Evolutionary conservation across 2,797 vertebrate genomes (phyloP).

Genomic region (Dipus sagitta): DNA sequence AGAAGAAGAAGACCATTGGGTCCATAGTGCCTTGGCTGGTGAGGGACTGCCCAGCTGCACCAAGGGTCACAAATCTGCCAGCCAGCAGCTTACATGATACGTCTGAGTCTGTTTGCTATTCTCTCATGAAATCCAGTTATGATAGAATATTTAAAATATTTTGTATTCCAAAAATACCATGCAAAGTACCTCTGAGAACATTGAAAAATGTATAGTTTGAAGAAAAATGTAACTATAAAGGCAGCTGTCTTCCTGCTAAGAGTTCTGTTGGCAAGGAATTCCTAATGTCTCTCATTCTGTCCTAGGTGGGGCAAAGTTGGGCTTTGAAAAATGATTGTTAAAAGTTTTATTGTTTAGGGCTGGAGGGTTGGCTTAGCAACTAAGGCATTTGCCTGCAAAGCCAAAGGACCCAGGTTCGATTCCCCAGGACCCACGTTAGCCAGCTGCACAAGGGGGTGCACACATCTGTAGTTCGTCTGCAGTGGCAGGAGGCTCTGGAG

Average conservation of each 20-base stretch:
- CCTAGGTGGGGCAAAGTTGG: constrained; percentile 79
- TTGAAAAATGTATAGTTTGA: constrained; percentile 81
- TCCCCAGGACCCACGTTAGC: too few relatives aligned
- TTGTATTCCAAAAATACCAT: constrained; percentile 84
- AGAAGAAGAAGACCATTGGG: constrained; percentile 57
- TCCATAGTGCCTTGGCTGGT: constrained; percentile 80
- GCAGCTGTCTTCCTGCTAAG: constrained; percentile 89
- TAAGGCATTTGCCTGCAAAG: too few relatives aligned
- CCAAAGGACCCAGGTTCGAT: too few relatives aligned
- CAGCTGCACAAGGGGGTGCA: too few relatives aligned
- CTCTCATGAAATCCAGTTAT: constrained; percentile 77
- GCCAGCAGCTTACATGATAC: constrained; percentile 77
- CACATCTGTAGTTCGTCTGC: too few relatives aligned
- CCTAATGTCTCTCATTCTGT: constrained; percentile 86
- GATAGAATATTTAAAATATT: constrained; percentile 80
- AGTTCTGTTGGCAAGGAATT: constrained; percentile 91
- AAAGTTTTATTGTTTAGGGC: constrained; percentile 84
- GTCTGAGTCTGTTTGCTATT: constrained; percentile 64
- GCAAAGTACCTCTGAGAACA: constrained; percentile 86
- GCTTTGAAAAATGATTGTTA: constrained; percentile 85
- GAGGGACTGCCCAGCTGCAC: constrained; percentile 61
- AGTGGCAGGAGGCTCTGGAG: too few relatives aligned
- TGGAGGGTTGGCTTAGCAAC: too few relatives aligned
- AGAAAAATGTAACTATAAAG: constrained; percentile 85
- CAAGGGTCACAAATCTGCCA: constrained; percentile 77